A percentile compares a stretch with the other conserved stretches of the same genome.
phyloP scores from a whole-genome alignment of 1,140 invertebrate genomes.

The Drosophila takahashii region DNA sequence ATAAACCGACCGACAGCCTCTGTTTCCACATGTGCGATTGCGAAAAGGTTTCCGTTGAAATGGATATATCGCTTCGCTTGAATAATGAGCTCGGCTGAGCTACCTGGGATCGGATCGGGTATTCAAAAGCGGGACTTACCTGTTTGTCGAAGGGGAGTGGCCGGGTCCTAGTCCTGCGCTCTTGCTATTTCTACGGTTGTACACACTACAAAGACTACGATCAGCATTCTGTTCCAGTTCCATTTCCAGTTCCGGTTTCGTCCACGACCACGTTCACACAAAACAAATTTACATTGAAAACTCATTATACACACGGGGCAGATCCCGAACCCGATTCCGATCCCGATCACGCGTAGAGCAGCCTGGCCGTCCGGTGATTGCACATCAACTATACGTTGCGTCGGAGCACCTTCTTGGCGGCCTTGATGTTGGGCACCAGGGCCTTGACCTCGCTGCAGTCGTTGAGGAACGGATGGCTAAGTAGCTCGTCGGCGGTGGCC shows the following conservation, averaged over 20 bases:
- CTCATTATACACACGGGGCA: conserved; percentile 29
- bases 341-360: conserved; percentile 71
- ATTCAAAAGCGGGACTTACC: conserved; percentile 25
- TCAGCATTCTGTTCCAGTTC: conserved; percentile 75
- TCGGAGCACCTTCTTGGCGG: conserved; percentile 87
- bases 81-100: conserved; percentile 27
- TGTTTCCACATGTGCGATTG: conserved; percentile 36
- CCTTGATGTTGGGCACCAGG: conserved; percentile 95
- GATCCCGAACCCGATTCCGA: conserved; percentile 20
- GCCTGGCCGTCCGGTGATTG: conserved; percentile 69
- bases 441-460: conserved; percentile 93
- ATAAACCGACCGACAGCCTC: conserved; percentile 28
- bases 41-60: conserved; percentile 48
- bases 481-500: conserved; percentile 92
- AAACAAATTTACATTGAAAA: conserved; percentile 68
- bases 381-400: conserved; percentile 82
- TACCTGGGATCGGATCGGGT: conserved; percentile 19
- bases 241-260: conserved; percentile 52
- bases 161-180: conserved; percentile 31
- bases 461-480: conserved; percentile 95
- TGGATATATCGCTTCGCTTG: conserved; percentile 24
- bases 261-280: conserved; percentile 45
- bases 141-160: conserved; percentile 31
- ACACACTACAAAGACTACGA: conserved; percentile 61
- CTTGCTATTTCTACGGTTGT: conserved; percentile 44